Base-by-base conservation (phyloP, 2,888 invertebrate species). In the Uloborus plumipes region DNA sequence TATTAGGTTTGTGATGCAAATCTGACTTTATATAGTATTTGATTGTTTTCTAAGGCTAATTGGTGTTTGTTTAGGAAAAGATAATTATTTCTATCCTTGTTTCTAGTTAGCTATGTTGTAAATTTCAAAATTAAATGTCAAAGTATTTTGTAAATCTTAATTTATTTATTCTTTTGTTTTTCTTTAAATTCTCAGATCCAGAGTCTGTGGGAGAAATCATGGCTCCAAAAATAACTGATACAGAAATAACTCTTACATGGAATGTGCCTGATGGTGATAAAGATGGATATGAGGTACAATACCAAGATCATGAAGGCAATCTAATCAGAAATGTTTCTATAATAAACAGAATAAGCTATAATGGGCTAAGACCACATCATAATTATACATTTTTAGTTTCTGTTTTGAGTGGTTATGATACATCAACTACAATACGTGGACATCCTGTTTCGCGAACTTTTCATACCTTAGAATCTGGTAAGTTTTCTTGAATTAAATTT, bases 321-420 rank as follows among this genome's bases (percentile, higher is more conserved):
- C 90, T 93, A 50, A 91, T 93, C 7, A 93, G 93, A 89, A 95
- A 94, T 88, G 90, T 93, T 85, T 94, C 95, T 3, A 84, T 76
- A 0, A 89, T 91, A 31, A 93, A 92, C 87, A 91, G 91, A 78
- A 93, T 94, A 78, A 92, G 92, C 26, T 92, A 95, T 67, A 90
- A 89, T 64, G 93, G 92, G 59, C 90, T 97, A 86, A 93, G 93
- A 85, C 96, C 96, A 0, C 93, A 95, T 90, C 91, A 94, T 85
- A 93, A 93, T 88, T 96, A 97, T 89, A 96, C 95, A 1, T 96
- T 97, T 89, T 96, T 96, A 0, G 93, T 97, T 53, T 93, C 94
- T 74, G 95, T 94, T 20, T 91, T 93, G 78, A 94, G 96, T 78
- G 96, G 96, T 51, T 93, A 93, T 6, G 93, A 93, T 87, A 93